Base-by-base conservation (phyloP, 2,888 invertebrate species). In the Aporophyla lueneburgensis region DNA sequence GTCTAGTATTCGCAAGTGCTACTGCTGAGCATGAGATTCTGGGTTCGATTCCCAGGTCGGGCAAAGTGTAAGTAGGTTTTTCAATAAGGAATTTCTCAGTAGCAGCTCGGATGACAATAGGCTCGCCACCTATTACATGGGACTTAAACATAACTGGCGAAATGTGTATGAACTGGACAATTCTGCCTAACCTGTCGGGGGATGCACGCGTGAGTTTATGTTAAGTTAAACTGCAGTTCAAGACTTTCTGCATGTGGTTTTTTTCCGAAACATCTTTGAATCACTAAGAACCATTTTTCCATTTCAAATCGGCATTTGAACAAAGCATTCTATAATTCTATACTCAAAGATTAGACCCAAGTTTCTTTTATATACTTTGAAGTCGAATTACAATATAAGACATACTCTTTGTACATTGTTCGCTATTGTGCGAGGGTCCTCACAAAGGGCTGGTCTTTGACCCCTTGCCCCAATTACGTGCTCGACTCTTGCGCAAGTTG, bases 401-500 rank as follows among this genome's bases (percentile, higher is more conserved):
- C 82, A 86, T 59, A 80, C 81, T 81, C 84, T 85, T 88, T 82
- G 74, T 83, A 83, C 78, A 86, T 81, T 88, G 88, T 87, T 76
- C 58, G 53, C 78, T 77, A 80, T 89, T 88, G 88, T 89, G 78
- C 87, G 78, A 86, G 82, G 89, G 89, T 90, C 86, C 82, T 84
- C 84, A 91, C 89, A 92, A 93, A 90, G 87, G 88, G 81, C 88
- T 91, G 95, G 93, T 93, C 92, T 94, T 92, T 93, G 94, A 94
- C 93, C 95, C 89, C 89, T 80, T 93, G 92, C 83, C 92, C 93
- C 88, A 92, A 90, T 94, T 93, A 89, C 86, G 87, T 81, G 81
- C 83, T 65, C 80, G 82, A 84, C 87, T 83, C 86, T 92, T 91
- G 90, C 91, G 87, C 89, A 91, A 91, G 87, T 80, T 84, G 88